These are phyloP conservation scores for Drosophila monieri DNA, from an alignment of 2,888 invertebrate genomes.

Conservation along the genomic window DNA sequence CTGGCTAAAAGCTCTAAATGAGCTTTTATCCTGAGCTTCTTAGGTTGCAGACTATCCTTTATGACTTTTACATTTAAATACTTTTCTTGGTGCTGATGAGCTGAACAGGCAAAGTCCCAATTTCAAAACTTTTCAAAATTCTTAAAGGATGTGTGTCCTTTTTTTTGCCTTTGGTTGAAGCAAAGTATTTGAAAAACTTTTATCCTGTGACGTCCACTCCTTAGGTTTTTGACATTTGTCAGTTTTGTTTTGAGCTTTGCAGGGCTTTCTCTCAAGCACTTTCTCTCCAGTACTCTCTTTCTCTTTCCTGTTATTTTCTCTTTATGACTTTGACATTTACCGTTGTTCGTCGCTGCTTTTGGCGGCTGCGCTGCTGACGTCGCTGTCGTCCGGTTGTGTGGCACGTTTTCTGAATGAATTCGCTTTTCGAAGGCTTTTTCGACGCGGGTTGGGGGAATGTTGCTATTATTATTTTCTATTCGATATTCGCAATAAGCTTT, in stretches of 20 bases:
- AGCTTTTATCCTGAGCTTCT: slow-evolving; percentile 49
- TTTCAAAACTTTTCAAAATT: neutral
- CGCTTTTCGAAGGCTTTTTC: slow-evolving; percentile 46
- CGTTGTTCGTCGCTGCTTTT: slow-evolving; percentile 23
- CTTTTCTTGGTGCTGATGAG: slow-evolving; percentile 9
- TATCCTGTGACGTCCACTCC: slow-evolving; percentile 7
- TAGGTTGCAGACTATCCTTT: slow-evolving; percentile 9
- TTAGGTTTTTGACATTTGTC: slow-evolving; percentile 17
- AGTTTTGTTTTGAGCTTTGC: slow-evolving; percentile 16
- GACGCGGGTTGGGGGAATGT: slow-evolving; percentile 33
- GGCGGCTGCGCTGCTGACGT: slow-evolving; percentile 13
- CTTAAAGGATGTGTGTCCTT: neutral
- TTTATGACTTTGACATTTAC: slow-evolving; percentile 77
- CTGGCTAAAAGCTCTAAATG: slow-evolving; percentile 33
- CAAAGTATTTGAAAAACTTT: neutral
- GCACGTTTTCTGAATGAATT: slow-evolving; percentile 78
- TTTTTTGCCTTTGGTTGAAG: neutral
- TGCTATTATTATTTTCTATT: slow-evolving; percentile 46
- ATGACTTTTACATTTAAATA: slow-evolving; percentile 32
- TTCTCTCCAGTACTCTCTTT: slow-evolving; percentile 13
- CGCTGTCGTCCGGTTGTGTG: slow-evolving; percentile 64
- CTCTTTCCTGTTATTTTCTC: slow-evolving; percentile 30
- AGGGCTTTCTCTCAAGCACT: slow-evolving; percentile 22
- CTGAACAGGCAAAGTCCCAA: slow-evolving; percentile 20
- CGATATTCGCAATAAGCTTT: slow-evolving; percentile 53